Evolutionary conservation across 2,888 invertebrate species (phyloP).

Genomic region (Linyphia triangularis): DNA sequence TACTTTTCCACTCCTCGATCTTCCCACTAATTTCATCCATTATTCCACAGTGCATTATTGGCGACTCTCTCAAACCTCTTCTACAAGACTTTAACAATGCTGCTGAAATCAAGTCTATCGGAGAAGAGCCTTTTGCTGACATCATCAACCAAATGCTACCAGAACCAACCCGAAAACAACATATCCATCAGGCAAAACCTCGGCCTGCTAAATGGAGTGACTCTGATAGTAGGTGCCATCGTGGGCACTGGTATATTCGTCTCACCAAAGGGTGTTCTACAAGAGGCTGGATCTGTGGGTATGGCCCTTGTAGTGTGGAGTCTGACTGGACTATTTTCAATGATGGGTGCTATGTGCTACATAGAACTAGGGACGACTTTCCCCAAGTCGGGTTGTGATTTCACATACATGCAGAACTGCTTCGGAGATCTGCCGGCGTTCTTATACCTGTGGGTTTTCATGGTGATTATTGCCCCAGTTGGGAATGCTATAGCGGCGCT

Average conservation of each 20-base stretch:
- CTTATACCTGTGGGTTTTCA: conserved; percentile 95
- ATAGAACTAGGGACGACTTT: conserved; percentile 95
- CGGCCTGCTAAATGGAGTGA: conserved; percentile 91
- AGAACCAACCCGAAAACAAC: neutral
- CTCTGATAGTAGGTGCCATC: conserved; percentile 96
- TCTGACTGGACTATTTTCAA: conserved; percentile 91
- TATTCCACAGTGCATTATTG: neutral
- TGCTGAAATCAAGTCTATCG: neutral
- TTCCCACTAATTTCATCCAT: neutral
- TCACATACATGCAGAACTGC: conserved; percentile 95
- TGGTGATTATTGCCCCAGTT: conserved; percentile 89
- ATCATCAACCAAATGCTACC: neutral
- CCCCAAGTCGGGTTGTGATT: conserved; percentile 97
- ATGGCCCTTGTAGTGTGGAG: conserved; percentile 94
- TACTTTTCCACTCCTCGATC: too few species aligned
- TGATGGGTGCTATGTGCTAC: conserved; percentile 96
- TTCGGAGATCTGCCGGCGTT: conserved; percentile 96
- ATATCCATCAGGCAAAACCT: conserved; percentile 83
- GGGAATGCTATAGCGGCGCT: conserved; percentile 93
- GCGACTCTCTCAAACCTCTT: neutral
- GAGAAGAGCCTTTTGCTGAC: conserved; percentile 24
- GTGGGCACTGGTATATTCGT: conserved; percentile 97
- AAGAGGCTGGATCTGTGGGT: conserved; percentile 91
- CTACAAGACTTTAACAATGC: conserved; percentile 30
- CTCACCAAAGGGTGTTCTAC: conserved; percentile 93